These are phyloP conservation scores for Microcebus griseorufus DNA, from an alignment of 2,113 vertebrate species.

Conservation along the genomic window DNA sequence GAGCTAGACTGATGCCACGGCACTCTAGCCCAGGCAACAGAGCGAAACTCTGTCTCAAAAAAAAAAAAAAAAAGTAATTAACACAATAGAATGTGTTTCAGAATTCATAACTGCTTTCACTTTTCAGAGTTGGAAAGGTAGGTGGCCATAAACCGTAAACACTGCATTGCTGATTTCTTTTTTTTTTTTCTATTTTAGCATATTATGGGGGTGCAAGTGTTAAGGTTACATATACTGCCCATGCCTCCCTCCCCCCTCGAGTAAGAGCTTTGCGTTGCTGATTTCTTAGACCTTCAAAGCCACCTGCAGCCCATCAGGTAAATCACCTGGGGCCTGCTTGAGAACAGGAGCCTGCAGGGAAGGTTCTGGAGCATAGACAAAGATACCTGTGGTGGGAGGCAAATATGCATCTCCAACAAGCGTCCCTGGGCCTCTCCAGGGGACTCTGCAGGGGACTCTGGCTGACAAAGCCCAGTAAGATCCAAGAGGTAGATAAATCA, in stretches of 20 bases:
- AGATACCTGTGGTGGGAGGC: neutral
- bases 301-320: no score
- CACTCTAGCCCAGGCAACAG: no score
- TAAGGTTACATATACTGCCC: no score
- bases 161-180: no score
- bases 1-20: no score
- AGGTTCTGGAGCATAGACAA: accelerated
- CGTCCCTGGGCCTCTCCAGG: neutral
- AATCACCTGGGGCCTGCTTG: neutral
- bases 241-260: no score
- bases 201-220: no score
- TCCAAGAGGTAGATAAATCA: neutral
- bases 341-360: accelerated
- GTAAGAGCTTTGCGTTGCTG: no score
- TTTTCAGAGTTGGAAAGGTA: neutral
- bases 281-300: neutral
- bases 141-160: neutral
- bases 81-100: neutral
- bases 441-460: no score
- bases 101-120: neutral
- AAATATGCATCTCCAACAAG: neutral
- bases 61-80: neutral
- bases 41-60: no score
- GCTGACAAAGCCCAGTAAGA: neutral
- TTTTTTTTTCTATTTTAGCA: no score